Percentiles rank a stretch among this genome's conserved stretches.
These are phyloP conservation scores for Trissolcus basalis DNA, from an alignment of 1,140 invertebrate genomes.

Conservation along the genomic window DNA sequence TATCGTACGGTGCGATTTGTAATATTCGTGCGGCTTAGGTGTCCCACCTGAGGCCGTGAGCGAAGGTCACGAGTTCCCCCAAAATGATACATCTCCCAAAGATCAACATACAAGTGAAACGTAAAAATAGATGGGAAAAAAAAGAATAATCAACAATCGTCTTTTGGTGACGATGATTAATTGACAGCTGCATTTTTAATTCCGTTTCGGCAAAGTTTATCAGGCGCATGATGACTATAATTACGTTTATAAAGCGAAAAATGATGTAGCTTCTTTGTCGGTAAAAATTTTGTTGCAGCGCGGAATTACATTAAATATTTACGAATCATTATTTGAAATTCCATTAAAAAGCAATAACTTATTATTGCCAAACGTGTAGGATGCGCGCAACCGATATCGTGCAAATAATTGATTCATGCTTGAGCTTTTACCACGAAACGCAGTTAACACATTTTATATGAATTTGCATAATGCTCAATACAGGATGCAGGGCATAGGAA, in stretches of 20 bases:
- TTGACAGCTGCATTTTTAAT: too few species aligned
- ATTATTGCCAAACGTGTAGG: slow-evolving; percentile 12
- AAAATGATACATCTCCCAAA: slow-evolving; percentile 3
- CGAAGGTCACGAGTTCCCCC: slow-evolving; percentile 56
- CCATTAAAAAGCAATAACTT: slow-evolving; percentile 21
- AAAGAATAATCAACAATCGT: too few species aligned
- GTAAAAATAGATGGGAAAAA: too few species aligned
- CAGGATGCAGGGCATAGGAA: slow-evolving; percentile 12
- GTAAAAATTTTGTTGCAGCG: neutral
- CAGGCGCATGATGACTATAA: too few species aligned
- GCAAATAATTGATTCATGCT: slow-evolving; percentile 37
- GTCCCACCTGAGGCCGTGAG: slow-evolving; percentile 31
- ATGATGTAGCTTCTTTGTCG: neutral
- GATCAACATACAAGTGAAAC: too few species aligned
- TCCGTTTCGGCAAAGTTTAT: too few species aligned
- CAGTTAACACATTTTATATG: slow-evolving; percentile 44
- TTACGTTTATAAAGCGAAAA: too few species aligned
- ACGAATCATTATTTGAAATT: slow-evolving; percentile 35
- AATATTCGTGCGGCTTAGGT: slow-evolving; percentile 36
- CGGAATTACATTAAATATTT: neutral
- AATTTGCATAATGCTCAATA: slow-evolving; percentile 41
- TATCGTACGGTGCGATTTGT: slow-evolving; percentile 51
- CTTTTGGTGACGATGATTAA: too few species aligned
- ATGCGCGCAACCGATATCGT: slow-evolving; percentile 27
- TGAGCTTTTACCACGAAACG: slow-evolving; percentile 34